Evolutionary conservation across 1,140 invertebrate genomes (phyloP), one percentile per base, ranked within the genome.

Genomic region (Phocides pigmalion): DNA sequence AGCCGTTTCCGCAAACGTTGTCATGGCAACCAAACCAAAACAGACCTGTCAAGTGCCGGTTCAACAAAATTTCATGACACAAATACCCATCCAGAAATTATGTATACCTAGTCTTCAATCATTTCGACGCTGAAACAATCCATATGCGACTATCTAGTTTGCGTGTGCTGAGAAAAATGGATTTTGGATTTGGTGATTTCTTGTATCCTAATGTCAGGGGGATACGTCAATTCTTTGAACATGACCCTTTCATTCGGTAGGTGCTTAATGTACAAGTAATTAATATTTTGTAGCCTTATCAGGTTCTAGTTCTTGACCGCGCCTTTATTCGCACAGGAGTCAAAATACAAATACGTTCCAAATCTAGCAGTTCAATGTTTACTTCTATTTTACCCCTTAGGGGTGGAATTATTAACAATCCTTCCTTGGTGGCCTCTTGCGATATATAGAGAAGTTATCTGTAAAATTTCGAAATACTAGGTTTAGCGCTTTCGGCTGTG

Each of bases 131-230:
- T 68, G 50, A 64, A 42, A 67, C 47, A 59, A 67, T 64, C 76
- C 74, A 62, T 73, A 81, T 81, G 79, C 68, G 68, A 67, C 39
- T 68, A 64, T 65, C 42, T 25, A 62, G 47, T 41, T 50, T 64
- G 42, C 73, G 68, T 65, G 19, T 76, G 11, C 39, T 76, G 17
- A 76, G 73, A 44, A 86, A 68, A 47, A 90, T 90, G 88, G 79
- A 89, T 77, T 88, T 88, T 46, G 82, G 82, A 59, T 88, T 90
- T 64, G 84, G 88, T 19, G 84, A 90, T 56, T 71, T 76, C 11
- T 59, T 90, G 49, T 76, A 75, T 44, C 88, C 88, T 5, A 89
- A 87, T 70, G 76, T 89, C 9, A 54, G 71, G 22, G 83, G 86
- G 0, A 12, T 89, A 19, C 70, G 81, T 9, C 80, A 80, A 51